These are phyloP conservation scores for Gallinago stenura DNA, from an alignment of 2,797 vertebrate genomes.

Conservation along the genomic window DNA sequence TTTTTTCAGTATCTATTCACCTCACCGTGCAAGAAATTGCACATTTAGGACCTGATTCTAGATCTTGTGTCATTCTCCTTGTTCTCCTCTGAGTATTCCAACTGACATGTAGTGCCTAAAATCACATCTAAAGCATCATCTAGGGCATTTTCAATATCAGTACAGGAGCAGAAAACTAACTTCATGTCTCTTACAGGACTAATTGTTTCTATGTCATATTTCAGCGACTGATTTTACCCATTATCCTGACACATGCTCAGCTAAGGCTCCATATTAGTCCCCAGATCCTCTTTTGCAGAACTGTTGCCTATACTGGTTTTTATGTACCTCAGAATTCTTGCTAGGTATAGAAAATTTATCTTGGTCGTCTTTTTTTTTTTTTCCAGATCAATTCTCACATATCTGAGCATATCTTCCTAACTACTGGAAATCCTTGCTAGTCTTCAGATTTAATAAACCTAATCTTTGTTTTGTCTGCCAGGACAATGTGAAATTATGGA, in stretches of 20 bases:
- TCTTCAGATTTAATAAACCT: neutral
- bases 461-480: neutral
- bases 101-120: neutral
- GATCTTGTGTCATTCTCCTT: neutral
- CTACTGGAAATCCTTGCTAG: neutral
- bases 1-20: neutral
- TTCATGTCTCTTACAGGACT: neutral
- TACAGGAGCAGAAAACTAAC: neutral
- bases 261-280: neutral
- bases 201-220: neutral
- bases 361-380: neutral
- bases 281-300: neutral
- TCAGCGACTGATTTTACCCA: neutral
- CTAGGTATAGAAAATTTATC: neutral
- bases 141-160: neutral
- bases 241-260: neutral
- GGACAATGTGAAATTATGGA: neutral
- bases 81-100: neutral
- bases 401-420: neutral
- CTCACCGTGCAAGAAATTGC: neutral
- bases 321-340: neutral
- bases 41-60: neutral
- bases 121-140: neutral
- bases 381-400: neutral
- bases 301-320: neutral